These are phyloP conservation scores for Scaptomyza caliginosa DNA, from an alignment of 2,888 invertebrate species.

Conservation along the genomic window DNA sequence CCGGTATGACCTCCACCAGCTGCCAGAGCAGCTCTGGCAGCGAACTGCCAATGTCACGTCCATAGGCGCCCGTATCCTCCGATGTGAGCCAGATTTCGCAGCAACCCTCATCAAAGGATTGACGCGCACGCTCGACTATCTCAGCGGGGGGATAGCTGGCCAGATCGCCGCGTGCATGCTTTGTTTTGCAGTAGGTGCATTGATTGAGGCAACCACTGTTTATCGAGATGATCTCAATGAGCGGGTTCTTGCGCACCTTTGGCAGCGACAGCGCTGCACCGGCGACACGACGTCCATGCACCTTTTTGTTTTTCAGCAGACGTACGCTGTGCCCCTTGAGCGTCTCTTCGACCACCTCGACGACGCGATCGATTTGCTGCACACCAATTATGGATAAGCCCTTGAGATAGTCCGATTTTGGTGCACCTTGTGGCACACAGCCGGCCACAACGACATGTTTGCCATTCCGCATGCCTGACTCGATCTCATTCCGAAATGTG, in stretches of 20 bases:
- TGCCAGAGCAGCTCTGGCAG: conserved; percentile 93
- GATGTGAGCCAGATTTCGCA: conserved; percentile 99
- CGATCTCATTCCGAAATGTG: conserved; percentile 95
- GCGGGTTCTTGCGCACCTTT: conserved; percentile 97
- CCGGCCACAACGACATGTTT: conserved; percentile 97
- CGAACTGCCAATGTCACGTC: conserved; percentile 95
- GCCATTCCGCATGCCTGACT: conserved; percentile 88
- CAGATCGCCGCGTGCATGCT: conserved; percentile 98
- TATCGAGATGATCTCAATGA: conserved; percentile 98
- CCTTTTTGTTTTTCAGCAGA: conserved; percentile 92
- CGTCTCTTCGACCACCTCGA: conserved; percentile 99
- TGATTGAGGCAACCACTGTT: conserved; percentile 98
- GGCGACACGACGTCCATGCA: conserved; percentile 90
- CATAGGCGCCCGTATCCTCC: conserved; percentile 99
- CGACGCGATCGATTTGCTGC: conserved; percentile 98
- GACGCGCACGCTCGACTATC: conserved; percentile 93
- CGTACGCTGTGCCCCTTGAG: conserved; percentile 94
- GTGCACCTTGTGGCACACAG: conserved; percentile 98
- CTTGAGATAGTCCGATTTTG: conserved; percentile 86
- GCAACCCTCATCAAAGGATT: conserved; percentile 96
- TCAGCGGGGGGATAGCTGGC: conserved; percentile 96
- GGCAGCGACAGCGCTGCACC: conserved; percentile 95
- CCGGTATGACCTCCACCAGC: conserved; percentile 88
- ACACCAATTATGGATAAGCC: conserved; percentile 97
- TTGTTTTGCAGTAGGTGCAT: conserved; percentile 99